A percentile compares a stretch with the other conserved stretches of the same genome.
Evolutionary conservation across 2,113 vertebrate genomes (phyloP).

Genomic region (Entelurus aequoreus): DNA sequence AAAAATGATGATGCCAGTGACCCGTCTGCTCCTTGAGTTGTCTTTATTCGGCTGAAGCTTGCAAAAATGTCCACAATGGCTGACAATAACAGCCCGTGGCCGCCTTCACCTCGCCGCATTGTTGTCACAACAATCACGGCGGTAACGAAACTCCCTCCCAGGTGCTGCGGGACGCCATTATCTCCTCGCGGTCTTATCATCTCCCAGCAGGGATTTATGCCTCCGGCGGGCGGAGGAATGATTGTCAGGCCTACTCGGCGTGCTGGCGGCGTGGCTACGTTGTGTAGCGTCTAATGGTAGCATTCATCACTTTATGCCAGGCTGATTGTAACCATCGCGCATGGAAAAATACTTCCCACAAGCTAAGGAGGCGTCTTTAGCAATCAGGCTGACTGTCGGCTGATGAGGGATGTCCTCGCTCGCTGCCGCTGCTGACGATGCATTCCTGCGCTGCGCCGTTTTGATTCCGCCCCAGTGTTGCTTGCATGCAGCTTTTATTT

Average conservation of each 20-base stretch:
- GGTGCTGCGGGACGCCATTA: background rate
- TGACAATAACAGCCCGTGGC: background rate
- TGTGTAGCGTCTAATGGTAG: background rate
- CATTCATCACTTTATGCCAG: background rate
- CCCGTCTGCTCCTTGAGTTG: too few species aligned
- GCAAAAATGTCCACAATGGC: background rate
- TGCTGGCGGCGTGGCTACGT: background rate
- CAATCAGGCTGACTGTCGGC: background rate
- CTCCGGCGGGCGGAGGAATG: background rate
- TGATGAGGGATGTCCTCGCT: background rate
- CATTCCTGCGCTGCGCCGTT: background rate
- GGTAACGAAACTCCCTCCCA: background rate
- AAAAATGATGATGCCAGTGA: too few species aligned
- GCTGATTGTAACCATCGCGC: background rate
- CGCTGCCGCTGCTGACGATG: background rate
- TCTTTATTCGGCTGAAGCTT: background rate
- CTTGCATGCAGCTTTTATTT: too few species aligned
- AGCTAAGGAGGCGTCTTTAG: conserved; percentile 1
- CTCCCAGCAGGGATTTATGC: background rate
- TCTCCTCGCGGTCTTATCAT: background rate
- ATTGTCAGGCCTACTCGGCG: background rate
- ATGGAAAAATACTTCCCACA: background rate
- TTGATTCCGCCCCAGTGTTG: background rate
- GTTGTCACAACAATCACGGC: conserved; percentile 1
- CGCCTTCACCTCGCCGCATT: background rate